Conservation (phyloP, 2,113 vertebrate species). For the Dendropsophus ebraccatus region DNA sequence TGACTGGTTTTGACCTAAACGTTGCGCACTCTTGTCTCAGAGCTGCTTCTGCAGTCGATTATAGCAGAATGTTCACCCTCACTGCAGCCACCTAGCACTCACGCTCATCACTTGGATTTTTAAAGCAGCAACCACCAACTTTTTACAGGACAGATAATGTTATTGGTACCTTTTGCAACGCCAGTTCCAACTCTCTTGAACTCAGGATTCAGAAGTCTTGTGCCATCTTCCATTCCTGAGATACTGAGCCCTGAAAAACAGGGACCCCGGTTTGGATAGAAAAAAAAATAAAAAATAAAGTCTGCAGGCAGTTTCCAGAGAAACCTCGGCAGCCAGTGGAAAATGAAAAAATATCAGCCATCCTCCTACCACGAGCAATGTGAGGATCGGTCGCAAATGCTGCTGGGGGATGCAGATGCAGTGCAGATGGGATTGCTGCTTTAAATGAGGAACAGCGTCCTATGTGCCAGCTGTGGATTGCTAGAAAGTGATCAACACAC, state of each 20-base stretch:
- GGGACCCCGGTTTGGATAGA: slow-evolving; percentile 58
- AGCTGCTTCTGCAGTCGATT: neutral
- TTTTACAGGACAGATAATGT: neutral
- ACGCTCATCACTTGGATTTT: neutral
- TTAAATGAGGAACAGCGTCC: neutral
- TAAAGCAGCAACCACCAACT: neutral
- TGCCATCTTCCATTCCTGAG: slow-evolving; percentile 58
- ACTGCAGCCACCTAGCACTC: neutral
- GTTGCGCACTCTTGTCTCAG: neutral
- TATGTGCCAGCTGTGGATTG: neutral
- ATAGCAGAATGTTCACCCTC: neutral
- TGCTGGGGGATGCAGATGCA: slow-evolving; percentile 30
- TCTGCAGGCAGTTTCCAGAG: slow-evolving; percentile 46
- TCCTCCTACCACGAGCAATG: slow-evolving; percentile 13
- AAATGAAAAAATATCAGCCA: slow-evolving; percentile 36
- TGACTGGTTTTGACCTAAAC: neutral
- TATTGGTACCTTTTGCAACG: slow-evolving; percentile 56
- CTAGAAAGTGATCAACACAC: neutral
- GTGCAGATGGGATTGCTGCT: slow-evolving; percentile 19
- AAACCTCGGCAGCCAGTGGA: slow-evolving; percentile 36
- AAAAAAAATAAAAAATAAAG: slow-evolving; percentile 42
- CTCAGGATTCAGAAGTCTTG: slow-evolving; percentile 58
- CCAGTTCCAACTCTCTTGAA: slow-evolving; percentile 59
- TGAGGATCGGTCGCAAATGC: slow-evolving; percentile 25
- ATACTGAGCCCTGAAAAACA: slow-evolving; percentile 58